Evolutionary conservation across 1,140 invertebrate genomes (phyloP).

Genomic region (Lethocerus indicus): DNA sequence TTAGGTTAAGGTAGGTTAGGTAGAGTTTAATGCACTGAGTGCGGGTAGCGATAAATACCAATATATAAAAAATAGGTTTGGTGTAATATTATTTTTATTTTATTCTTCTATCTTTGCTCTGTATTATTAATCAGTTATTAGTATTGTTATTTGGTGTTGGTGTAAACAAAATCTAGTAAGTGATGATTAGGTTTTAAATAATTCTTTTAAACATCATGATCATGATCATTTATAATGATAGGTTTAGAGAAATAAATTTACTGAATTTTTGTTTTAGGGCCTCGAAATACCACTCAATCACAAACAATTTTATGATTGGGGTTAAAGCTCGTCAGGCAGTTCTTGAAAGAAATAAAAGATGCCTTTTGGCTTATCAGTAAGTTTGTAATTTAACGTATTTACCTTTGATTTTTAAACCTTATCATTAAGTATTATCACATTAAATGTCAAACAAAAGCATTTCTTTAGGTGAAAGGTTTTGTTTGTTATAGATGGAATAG

Average conservation of each 20-base stretch:
- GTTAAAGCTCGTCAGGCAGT: conserved; percentile 68
- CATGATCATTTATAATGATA: too few relatives aligned
- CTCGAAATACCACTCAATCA: conserved; percentile 27
- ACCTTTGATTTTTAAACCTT: neutral
- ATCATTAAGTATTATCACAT: neutral
- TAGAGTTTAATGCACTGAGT: too few relatives aligned
- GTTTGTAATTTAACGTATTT: conserved; percentile 15
- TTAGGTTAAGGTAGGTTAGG: too few relatives aligned
- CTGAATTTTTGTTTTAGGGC: conserved; percentile 13
- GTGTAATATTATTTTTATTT: neutral
- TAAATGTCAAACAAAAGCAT: neutral
- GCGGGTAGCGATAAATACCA: too few relatives aligned
- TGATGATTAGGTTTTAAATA: neutral
- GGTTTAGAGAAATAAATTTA: too few relatives aligned
- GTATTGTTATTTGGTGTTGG: neutral
- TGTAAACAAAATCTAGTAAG: neutral
- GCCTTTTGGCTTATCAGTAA: conserved; percentile 72
- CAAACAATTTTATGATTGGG: conserved; percentile 34
- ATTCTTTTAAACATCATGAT: neutral
- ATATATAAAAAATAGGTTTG: too few relatives aligned
- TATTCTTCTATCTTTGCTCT: neutral
- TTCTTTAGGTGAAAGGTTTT: too few relatives aligned
- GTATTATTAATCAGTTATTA: neutral
- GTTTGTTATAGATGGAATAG: conserved; percentile 44
- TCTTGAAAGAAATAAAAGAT: conserved; percentile 76